phyloP scores from a whole-genome alignment of 64 coral and sea anemone species.

The Porites lutea region DNA sequence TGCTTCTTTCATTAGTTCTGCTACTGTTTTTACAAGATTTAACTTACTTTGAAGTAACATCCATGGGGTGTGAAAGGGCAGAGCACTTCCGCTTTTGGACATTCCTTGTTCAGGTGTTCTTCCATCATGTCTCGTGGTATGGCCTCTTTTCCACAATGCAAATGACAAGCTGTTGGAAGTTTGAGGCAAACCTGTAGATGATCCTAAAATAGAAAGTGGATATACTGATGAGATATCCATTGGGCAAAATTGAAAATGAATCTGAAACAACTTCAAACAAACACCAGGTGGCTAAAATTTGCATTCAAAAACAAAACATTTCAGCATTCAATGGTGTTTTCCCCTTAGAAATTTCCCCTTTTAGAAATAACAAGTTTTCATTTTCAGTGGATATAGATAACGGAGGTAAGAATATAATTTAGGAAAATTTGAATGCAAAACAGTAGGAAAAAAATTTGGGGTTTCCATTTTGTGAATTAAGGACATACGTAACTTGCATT shows the following conservation, averaged over 20 bases:
- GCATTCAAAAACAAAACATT: neutral
- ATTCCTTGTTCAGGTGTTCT: neutral
- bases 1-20: too few relatives aligned
- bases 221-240: neutral
- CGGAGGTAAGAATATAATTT: too few relatives aligned
- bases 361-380: neutral
- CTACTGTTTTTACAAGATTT: neutral
- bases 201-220: neutral
- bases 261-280: neutral
- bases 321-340: constrained; percentile 37
- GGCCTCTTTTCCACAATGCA: constrained; percentile 5
- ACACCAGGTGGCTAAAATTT: neutral
- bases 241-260: neutral
- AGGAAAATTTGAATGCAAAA: too few relatives aligned
- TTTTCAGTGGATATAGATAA: too few relatives aligned
- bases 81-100: neutral
- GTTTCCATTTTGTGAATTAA: too few relatives aligned
- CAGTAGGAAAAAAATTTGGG: too few relatives aligned
- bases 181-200: constrained; percentile 5
- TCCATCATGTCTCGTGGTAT: constrained; percentile 33
- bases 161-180: neutral
- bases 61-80: constrained; percentile 19
- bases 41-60: constrained; percentile 33
- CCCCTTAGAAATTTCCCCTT: neutral
- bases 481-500: too few relatives aligned